Conservation (phyloP, 2,113 vertebrate species). For the Poeciliopsis turrubarensis region DNA sequence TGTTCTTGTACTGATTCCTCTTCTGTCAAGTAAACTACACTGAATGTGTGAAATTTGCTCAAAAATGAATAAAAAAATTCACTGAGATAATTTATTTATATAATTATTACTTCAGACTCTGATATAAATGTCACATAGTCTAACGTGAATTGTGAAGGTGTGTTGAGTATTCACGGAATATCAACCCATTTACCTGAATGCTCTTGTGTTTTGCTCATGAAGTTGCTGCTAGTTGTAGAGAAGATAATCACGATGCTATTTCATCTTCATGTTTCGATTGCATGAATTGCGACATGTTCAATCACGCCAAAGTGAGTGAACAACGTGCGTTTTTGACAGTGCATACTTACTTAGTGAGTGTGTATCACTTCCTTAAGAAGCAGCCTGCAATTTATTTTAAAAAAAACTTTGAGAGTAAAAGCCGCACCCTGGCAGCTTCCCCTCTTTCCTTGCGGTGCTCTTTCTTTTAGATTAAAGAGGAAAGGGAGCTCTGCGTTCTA, state of each 20-base stretch:
- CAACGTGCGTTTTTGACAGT: neutral
- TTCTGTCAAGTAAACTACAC: neutral
- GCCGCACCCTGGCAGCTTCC: too few relatives aligned
- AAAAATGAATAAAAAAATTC: neutral
- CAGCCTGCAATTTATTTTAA: too few relatives aligned
- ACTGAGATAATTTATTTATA: neutral
- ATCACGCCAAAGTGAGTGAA: neutral
- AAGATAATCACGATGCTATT: neutral
- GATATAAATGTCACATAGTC: too few relatives aligned
- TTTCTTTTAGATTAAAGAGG: neutral
- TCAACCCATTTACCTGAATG: too few relatives aligned
- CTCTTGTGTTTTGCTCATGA: too few relatives aligned
- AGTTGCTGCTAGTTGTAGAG: too few relatives aligned
- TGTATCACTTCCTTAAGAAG: neutral
- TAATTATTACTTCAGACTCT: too few relatives aligned
- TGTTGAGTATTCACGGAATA: too few relatives aligned
- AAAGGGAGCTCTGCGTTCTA: too few relatives aligned
- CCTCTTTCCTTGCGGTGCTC: too few relatives aligned
- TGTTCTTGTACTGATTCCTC: neutral
- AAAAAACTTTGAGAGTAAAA: neutral
- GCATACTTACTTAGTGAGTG: neutral
- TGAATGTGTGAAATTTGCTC: too few relatives aligned
- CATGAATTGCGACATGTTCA: neutral
- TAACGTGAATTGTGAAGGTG: too few relatives aligned
- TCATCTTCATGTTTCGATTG: neutral